Evolutionary conservation across 2,888 invertebrate species (phyloP), one percentile per base, ranked within the genome.

Genomic region (Drosophila crucigera): DNA sequence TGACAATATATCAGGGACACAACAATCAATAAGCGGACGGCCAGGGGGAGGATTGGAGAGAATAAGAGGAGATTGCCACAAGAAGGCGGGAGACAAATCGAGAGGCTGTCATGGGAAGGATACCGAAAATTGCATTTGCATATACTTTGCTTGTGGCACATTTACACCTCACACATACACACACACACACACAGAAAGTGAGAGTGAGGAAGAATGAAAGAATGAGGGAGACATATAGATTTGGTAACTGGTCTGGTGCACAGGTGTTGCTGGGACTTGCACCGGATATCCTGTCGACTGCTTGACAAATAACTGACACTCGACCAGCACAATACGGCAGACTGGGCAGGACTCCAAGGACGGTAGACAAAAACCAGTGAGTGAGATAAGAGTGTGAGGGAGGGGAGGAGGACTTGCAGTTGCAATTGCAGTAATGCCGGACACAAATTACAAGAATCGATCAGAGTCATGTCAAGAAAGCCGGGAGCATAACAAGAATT

Each of bases 101-200:
- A 76, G 61, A 68, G 72, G 41, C 72, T 81, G 84, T 69, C 86
- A 84, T 83, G 89, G 86, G 78, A 78, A 84, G 89, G 86, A 78
- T 88, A 83, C 78, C 81, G 89, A 88, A 85, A 85, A 90, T 88
- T 87, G 88, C 85, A 85, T 90, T 85, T 85, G 78, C 85, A 85
- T 90, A 71, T 59, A 83, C 80, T 76, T 56, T 37, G 76, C 88
- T 62, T 52, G 54, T 72, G 82, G 79, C 89, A 75, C 68, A 73
- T 80, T 79, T 82, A 82, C 80, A 79, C 81, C 76, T 69, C 33
- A 49, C 49, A 31, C 52, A 59, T 19, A 53, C n/a, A 63, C n/a
- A 63, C n/a, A 63, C 11, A 31, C 39, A 41, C 5, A 53, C 5
- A 43, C 16, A 33, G 6, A 35, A 33, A 25, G 53, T 5, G 43